A percentile compares a stretch with the other conserved stretches of the same genome.
These are phyloP conservation scores for Diarsia brunnea DNA, from an alignment of 2,888 invertebrate species.

Conservation along the genomic window DNA sequence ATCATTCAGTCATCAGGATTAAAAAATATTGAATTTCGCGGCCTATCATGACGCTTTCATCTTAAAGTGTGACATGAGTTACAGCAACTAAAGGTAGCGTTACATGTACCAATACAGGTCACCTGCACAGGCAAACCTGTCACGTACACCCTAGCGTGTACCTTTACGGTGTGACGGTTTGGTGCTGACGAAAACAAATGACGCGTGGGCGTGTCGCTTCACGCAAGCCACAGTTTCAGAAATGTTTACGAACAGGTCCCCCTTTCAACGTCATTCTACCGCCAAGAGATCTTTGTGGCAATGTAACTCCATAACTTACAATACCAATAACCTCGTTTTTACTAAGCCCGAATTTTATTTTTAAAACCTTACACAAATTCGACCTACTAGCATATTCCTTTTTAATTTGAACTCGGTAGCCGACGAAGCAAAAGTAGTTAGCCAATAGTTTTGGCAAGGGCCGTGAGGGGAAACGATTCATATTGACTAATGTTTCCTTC, in stretches of 20 bases:
- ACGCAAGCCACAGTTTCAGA: background rate
- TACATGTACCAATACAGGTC: no score
- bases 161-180: background rate
- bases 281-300: background rate
- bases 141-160: no score
- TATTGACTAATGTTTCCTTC: constrained; percentile 86
- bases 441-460: constrained; percentile 82
- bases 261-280: background rate
- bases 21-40: no score
- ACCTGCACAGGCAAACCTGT: no score
- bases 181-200: background rate
- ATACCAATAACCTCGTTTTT: background rate
- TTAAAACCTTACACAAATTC: constrained; percentile 43
- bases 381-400: constrained; percentile 65
- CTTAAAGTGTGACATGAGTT: no score
- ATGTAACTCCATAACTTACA: background rate
- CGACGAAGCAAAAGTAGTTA: constrained; percentile 76
- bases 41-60: no score
- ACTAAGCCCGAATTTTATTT: background rate
- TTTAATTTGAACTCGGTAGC: constrained; percentile 76
- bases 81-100: no score
- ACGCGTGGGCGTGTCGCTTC: background rate
- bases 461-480: constrained; percentile 84
- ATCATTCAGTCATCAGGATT: no score
- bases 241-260: background rate